Conservation (phyloP, 2,888 invertebrate genomes). For the Eupsilia transversa region DNA sequence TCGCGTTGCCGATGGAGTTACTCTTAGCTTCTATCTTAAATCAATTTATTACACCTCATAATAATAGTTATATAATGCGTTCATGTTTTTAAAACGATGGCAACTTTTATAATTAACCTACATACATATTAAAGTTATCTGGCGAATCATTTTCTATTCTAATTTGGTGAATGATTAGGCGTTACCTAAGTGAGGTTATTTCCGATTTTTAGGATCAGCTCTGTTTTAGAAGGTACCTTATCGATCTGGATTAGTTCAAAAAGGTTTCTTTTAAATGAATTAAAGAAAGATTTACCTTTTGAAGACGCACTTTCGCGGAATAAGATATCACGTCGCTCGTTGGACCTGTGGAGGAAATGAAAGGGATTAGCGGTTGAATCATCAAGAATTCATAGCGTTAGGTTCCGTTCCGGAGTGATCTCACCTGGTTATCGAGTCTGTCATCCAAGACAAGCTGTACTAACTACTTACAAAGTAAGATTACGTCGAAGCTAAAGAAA, state of each 20-base stretch:
- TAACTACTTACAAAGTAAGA: conserved; percentile 12
- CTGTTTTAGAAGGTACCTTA: not conserved
- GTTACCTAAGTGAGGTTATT: conserved; percentile 31
- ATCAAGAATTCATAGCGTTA: conserved; percentile 52
- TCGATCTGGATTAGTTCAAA: conserved; percentile 1
- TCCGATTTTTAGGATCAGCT: not conserved
- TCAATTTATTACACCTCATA: conserved; percentile 47
- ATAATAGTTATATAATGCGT: conserved; percentile 57
- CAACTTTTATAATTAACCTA: conserved; percentile 50
- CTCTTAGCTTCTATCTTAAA: conserved; percentile 23
- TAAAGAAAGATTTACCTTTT: conserved; percentile 57
- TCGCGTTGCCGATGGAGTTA: conserved; percentile 37
- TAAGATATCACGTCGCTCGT: conserved; percentile 57
- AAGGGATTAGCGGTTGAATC: conserved; percentile 64
- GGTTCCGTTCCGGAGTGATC: conserved; percentile 59
- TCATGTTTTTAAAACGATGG: conserved; percentile 26
- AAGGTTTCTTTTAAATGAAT: not conserved
- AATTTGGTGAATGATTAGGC: conserved; percentile 19
- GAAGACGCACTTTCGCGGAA: conserved; percentile 64
- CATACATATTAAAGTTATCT: conserved; percentile 35
- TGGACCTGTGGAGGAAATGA: conserved; percentile 75
- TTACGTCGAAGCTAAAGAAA: conserved; percentile 6
- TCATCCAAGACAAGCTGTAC: not conserved
- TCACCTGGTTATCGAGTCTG: conserved; percentile 26
- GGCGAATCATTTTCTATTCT: conserved; percentile 41